These are phyloP conservation scores for Perognathus longimembris DNA, from an alignment of 2,113 vertebrate genomes.

Conservation along the genomic window DNA sequence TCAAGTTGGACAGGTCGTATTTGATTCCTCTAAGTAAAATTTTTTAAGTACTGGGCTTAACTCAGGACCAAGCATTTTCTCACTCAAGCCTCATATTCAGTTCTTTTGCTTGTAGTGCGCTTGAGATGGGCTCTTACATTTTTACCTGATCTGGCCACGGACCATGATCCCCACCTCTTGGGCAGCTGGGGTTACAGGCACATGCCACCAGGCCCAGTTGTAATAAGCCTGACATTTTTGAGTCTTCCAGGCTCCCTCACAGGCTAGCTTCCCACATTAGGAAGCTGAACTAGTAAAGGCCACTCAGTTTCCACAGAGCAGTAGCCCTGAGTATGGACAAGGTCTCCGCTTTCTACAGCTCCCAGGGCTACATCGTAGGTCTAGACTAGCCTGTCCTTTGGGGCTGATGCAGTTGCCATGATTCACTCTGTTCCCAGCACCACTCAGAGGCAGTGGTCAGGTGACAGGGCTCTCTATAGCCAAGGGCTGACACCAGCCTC, in stretches of 20 bases:
- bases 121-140: too few species aligned
- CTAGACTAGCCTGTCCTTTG: not conserved
- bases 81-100: not conserved
- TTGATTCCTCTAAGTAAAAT: not conserved
- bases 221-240: not conserved
- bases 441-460: accelerated
- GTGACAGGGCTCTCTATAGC: not conserved
- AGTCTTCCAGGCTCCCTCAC: not conserved
- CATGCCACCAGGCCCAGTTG: not conserved
- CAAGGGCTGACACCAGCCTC: not conserved
- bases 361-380: not conserved
- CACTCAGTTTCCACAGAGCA: not conserved
- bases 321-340: accelerated
- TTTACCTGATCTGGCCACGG: too few species aligned
- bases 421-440: not conserved
- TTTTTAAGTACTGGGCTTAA: not conserved
- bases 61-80: not conserved
- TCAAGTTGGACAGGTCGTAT: not conserved
- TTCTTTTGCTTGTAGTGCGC: too few species aligned
- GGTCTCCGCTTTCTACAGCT: not conserved
- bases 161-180: too few species aligned
- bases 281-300: not conserved
- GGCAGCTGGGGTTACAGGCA: too few species aligned
- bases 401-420: not conserved
- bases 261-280: not conserved